Base-by-base conservation (phyloP, 2,113 vertebrate genomes). In the Erinaceus europaeus region DNA sequence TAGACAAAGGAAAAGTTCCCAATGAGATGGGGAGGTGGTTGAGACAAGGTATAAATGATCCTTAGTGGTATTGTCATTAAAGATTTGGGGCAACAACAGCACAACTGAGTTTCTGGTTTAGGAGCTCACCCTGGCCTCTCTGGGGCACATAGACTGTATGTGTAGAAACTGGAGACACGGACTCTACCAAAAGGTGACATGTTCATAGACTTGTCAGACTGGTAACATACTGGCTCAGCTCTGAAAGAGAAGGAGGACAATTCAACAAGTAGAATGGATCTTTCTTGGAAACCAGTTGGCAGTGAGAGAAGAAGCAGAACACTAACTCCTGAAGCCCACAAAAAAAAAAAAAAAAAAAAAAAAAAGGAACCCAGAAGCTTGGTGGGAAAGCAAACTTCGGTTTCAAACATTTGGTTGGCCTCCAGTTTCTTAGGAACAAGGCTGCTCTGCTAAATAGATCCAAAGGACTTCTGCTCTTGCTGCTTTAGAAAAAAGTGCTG, bases 161-260 rank as follows among this genome's bases (percentile, higher is more conserved):
- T 25, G 9, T 29, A 34, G 27, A 12, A 17, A 2, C 1, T 0
- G n/a, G 17, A 64, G 36, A 5, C 11, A 7, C 2, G 12, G 25
- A 3, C 27, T 23, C 9, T 17, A 34, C 55, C 10, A 5, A 1
- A 6, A 20, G 25, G 18, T 11, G 23, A 75, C 15, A 12, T 7
- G 5, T 6, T 55, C 29, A 20, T 0, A 25, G 48, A 50, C n/a
- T n/a, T n/a, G n/a, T n/a, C n/a, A n/a, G n/a, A n/a, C n/a, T n/a
- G n/a, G n/a, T n/a, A n/a, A n/a, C n/a, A n/a, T n/a, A n/a, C n/a
- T n/a, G n/a, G n/a, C 21, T 46, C 38, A 7, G 21, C 27, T 34
- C 34, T 1, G 9, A 23, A 14, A 9, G 29, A n/a, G 11, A 48
- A 34, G 40, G 20, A n/a, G 29, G 9, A 42, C 42, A 14, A 11